phyloP scores from a whole-genome alignment of 2,797 vertebrate genomes.

The Eulemur coronatus region DNA sequence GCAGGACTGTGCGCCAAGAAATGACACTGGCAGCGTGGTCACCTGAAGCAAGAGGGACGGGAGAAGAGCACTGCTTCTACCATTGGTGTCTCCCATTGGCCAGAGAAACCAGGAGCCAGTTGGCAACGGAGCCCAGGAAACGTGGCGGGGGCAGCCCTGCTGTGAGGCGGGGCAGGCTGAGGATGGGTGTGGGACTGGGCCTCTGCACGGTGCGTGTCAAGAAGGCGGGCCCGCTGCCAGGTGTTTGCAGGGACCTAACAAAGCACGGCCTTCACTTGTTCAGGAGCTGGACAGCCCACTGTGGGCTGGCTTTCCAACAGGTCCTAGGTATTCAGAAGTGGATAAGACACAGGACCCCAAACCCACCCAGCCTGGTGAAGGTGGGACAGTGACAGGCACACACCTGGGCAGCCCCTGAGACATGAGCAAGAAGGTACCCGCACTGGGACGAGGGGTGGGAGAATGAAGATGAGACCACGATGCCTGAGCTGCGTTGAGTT shows the following conservation, averaged over 20 bases:
- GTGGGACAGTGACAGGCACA: not conserved
- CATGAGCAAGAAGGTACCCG: not conserved
- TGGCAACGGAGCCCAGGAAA: not conserved
- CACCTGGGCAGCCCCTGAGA: not conserved
- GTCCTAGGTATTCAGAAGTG: not conserved
- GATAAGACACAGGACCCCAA: not conserved
- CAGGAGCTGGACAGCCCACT: not conserved
- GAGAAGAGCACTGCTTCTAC: not conserved
- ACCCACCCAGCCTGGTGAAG: not conserved
- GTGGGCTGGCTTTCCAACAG: not conserved
- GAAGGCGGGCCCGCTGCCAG: fast-evolving
- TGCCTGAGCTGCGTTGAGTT: too few species aligned
- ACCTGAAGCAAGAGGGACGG: not conserved
- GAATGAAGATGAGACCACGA: not conserved
- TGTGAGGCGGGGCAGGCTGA: too few species aligned
- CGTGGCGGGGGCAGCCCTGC: not conserved
- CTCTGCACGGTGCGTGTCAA: fast-evolving
- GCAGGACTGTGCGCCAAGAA: not conserved
- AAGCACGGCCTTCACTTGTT: fast-evolving
- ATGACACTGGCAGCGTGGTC: fast-evolving
- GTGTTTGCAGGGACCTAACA: fast-evolving
- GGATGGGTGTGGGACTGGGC: not conserved
- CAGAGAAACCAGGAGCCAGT: not conserved
- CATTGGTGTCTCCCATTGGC: not conserved
- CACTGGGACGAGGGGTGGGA: fast-evolving